These are phyloP conservation scores for Apus apus DNA, from an alignment of 2,113 vertebrate genomes.

Conservation along the genomic window DNA sequence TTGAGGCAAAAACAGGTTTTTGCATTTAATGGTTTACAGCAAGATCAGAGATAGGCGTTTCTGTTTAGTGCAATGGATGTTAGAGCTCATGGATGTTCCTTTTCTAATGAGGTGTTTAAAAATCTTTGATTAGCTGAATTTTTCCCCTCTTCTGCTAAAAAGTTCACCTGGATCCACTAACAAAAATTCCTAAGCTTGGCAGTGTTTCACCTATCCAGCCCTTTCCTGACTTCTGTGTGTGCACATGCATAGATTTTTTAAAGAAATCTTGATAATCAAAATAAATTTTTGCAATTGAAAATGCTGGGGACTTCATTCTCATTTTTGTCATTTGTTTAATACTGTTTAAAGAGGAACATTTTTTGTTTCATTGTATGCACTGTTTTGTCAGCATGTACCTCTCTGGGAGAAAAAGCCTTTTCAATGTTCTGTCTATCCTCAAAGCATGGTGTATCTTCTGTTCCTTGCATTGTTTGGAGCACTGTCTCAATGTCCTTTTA, in stretches of 20 bases:
- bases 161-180: conserved; percentile 64
- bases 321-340: conserved; percentile 87
- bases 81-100: background rate
- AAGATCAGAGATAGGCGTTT: conserved; percentile 4
- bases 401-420: conserved; percentile 69
- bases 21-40: background rate
- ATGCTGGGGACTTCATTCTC: conserved; percentile 82
- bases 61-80: background rate
- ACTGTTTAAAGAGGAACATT: conserved; percentile 60
- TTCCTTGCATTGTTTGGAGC: conserved; percentile 76
- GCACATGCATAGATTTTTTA: conserved; percentile 45
- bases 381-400: conserved; percentile 85
- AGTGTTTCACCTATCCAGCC: conserved; percentile 48
- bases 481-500: conserved; percentile 74
- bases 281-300: conserved; percentile 63
- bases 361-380: conserved; percentile 78
- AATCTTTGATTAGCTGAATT: background rate
- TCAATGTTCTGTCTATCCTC: conserved; percentile 73
- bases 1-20: background rate
- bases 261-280: conserved; percentile 8
- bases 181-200: conserved; percentile 60
- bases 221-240: conserved; percentile 65
- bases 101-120: background rate
- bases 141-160: conserved; percentile 31
- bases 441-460: conserved; percentile 82